These are phyloP conservation scores for Sebastes variabilis DNA, from an alignment of 2,797 vertebrate genomes.

Conservation along the genomic window DNA sequence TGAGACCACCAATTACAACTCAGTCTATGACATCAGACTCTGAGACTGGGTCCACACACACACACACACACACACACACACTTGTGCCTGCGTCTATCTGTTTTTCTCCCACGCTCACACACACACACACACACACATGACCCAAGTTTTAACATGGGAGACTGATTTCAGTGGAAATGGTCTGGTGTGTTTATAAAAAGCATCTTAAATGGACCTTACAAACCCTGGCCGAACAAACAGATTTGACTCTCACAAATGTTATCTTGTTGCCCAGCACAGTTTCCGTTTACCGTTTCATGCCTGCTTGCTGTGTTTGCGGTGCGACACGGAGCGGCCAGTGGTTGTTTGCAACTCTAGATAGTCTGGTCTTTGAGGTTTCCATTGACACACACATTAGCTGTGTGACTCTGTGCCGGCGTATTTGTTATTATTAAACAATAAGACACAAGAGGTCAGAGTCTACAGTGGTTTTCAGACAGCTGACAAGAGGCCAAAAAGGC, in stretches of 20 bases:
- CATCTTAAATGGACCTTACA: slow-evolving; percentile 36
- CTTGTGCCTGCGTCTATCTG: background rate
- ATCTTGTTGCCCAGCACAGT: slow-evolving; percentile 26
- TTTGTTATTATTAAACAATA: background rate
- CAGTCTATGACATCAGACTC: slow-evolving; percentile 3
- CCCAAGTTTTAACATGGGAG: slow-evolving; percentile 55
- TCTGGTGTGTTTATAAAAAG: slow-evolving; percentile 20
- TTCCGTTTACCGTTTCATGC: slow-evolving; percentile 33
- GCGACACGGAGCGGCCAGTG: background rate
- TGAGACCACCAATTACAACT: slow-evolving; percentile 24
- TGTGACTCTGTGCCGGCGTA: background rate
- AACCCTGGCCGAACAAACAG: slow-evolving; percentile 31
- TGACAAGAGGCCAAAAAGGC: background rate
- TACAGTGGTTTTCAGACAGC: background rate
- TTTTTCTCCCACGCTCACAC: background rate
- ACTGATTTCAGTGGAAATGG: slow-evolving; percentile 36
- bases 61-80: slow-evolving; percentile 12
- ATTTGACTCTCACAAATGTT: slow-evolving; percentile 42
- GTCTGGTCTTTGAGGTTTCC: slow-evolving; percentile 1
- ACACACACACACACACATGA: background rate
- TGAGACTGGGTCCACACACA: background rate
- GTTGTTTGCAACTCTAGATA: background rate
- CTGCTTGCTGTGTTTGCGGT: slow-evolving; percentile 32
- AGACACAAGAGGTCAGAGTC: background rate
- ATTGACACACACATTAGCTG: background rate